phyloP scores from a whole-genome alignment of 1,140 invertebrate genomes.

The Ylistrum balloti region DNA sequence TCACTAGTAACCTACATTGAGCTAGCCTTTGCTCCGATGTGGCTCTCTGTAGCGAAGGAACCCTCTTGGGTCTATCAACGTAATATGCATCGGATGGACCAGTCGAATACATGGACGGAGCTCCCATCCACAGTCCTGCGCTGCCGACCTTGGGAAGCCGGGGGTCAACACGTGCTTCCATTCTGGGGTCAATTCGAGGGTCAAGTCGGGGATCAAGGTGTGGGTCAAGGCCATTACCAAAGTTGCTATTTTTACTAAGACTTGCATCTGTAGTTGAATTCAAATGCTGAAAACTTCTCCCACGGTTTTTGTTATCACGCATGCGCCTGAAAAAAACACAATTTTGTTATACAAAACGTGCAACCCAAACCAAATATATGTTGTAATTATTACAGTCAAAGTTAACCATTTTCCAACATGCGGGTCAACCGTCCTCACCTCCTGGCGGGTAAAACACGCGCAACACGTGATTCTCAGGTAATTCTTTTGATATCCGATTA shows the following conservation, averaged over 20 bases:
- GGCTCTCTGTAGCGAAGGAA: slow-evolving; percentile 47
- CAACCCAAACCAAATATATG: background rate
- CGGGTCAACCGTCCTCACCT: slow-evolving; percentile 16
- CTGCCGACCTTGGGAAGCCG: slow-evolving; percentile 59
- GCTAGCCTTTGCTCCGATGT: slow-evolving; percentile 55
- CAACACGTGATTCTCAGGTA: background rate
- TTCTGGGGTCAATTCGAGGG: slow-evolving; percentile 50
- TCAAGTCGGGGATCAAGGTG: slow-evolving; percentile 34
- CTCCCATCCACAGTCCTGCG: slow-evolving; percentile 58
- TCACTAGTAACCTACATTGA: slow-evolving; percentile 47
- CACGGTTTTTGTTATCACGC: slow-evolving; percentile 48
- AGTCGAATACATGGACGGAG: slow-evolving; percentile 52
- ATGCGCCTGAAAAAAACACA: slow-evolving; percentile 44
- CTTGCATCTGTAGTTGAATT: slow-evolving; percentile 52
- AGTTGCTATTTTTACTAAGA: slow-evolving; percentile 54
- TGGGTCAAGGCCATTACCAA: slow-evolving; percentile 57
- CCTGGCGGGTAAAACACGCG: background rate
- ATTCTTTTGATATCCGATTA: slow-evolving; percentile 23
- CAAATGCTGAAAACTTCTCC: slow-evolving; percentile 50
- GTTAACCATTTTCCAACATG: background rate
- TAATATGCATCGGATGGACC: slow-evolving; percentile 44
- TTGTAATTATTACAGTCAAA: background rate
- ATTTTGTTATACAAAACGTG: background rate
- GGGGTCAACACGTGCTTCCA: slow-evolving; percentile 40
- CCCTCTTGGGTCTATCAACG: slow-evolving; percentile 45